phyloP scores from a whole-genome alignment of 2,113 vertebrate species.

The Enhydra lutris region DNA sequence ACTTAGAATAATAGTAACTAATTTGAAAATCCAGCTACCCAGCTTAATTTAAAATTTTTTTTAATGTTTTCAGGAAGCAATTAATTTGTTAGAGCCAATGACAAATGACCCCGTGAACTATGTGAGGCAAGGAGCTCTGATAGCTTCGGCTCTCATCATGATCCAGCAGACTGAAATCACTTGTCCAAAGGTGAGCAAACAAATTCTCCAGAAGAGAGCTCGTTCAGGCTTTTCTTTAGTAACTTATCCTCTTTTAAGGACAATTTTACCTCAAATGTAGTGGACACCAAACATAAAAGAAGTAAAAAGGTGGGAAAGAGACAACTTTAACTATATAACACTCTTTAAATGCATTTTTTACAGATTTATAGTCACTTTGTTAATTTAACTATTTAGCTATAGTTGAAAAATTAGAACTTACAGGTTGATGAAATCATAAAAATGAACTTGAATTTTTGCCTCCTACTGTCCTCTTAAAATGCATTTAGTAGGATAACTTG shows the following conservation, averaged over 20 bases:
- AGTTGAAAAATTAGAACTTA: not conserved
- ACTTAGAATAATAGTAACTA: conserved; percentile 42
- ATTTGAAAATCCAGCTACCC: conserved; percentile 18
- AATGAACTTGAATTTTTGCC: conserved; percentile 5
- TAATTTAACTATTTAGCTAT: not conserved
- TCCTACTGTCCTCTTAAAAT: conserved; percentile 7
- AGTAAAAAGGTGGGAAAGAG: not conserved
- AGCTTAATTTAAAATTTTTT: conserved; percentile 35
- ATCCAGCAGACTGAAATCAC: conserved; percentile 98
- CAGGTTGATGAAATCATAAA: not conserved
- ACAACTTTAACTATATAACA: not conserved
- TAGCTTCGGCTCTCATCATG: conserved; percentile 97
- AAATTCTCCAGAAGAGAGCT: not conserved
- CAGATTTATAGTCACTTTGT: conserved; percentile 1
- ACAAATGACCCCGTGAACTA: conserved; percentile 99
- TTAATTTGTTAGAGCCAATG: conserved; percentile 98
- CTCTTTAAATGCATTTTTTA: not conserved
- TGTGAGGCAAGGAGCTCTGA: conserved; percentile 96
- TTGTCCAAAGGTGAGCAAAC: conserved; percentile 93
- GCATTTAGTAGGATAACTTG: not conserved
- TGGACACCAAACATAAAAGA: not conserved
- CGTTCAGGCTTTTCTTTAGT: not conserved
- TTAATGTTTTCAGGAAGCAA: conserved; percentile 90
- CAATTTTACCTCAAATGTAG: not conserved
- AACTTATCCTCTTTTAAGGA: not conserved